Conservation (phyloP, 1,140 invertebrate species). For the Arion vulgaris region DNA sequence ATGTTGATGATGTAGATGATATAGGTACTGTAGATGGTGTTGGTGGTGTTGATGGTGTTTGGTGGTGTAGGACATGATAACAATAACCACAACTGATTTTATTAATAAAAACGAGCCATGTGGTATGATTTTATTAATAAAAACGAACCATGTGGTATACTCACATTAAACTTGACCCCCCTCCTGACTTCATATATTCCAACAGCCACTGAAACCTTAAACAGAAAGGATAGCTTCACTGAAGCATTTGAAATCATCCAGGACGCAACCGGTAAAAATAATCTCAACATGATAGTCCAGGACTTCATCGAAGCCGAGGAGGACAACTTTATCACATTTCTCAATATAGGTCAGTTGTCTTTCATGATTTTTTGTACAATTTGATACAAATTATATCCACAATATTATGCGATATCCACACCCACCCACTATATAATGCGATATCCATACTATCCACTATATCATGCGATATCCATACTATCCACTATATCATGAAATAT, state of each 20-base stretch:
- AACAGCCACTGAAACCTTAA: constrained; percentile 4
- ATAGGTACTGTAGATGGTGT: no score
- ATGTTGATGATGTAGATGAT: no score
- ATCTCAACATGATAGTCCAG: constrained; percentile 27
- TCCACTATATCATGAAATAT: no score
- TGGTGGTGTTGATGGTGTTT: not conserved
- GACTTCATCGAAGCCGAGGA: constrained; percentile 39
- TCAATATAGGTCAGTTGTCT: constrained; percentile 19
- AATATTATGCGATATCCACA: no score
- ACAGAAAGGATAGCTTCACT: constrained; percentile 15
- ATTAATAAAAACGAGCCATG: not conserved
- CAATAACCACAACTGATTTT: not conserved
- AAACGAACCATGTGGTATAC: not conserved
- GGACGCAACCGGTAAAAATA: constrained; percentile 16
- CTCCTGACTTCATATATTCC: no score
- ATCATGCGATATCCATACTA: no score
- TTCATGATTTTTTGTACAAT: not conserved
- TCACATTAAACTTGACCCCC: no score
- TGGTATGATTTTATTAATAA: not conserved
- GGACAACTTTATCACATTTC: constrained; percentile 33
- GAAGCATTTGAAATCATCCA: constrained; percentile 29
- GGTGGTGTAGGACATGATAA: not conserved
- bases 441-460: not conserved
- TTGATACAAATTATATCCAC: no score
- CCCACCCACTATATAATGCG: no score